Conservation (phyloP, 2,888 invertebrate genomes). For the Ceramica pisi region DNA sequence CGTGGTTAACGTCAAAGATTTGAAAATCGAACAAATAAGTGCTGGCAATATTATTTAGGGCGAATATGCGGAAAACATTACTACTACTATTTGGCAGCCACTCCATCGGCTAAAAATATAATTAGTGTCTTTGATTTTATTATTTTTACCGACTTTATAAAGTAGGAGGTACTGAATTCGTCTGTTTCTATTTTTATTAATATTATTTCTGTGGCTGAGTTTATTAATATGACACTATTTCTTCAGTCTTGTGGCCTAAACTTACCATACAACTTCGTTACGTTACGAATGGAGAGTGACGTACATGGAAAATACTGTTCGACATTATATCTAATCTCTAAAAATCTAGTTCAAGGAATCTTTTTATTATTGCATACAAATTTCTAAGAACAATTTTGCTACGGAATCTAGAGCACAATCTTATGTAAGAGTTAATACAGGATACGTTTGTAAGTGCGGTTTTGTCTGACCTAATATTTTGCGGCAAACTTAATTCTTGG, state of each 20-base stretch:
- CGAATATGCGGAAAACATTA: slow-evolving; percentile 44
- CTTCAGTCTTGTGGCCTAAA: too few species aligned
- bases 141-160: not conserved
- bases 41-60: slow-evolving; percentile 29
- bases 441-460: not conserved
- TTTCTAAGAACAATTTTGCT: not conserved
- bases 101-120: slow-evolving; percentile 42
- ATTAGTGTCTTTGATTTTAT: slow-evolving; percentile 37
- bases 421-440: not conserved
- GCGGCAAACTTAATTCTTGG: slow-evolving; percentile 25
- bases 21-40: slow-evolving; percentile 11
- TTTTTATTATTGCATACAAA: not conserved
- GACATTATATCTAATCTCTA: slow-evolving; percentile 2
- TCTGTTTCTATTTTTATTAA: not conserved
- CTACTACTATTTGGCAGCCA: slow-evolving; percentile 43
- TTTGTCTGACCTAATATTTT: slow-evolving; percentile 14
- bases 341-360: slow-evolving; percentile 21
- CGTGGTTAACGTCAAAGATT: not conserved
- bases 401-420: not conserved
- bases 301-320: not conserved
- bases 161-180: not conserved
- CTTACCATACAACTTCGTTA: not conserved
- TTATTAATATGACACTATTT: too few species aligned
- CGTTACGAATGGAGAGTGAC: not conserved
- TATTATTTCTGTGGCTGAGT: too few species aligned